These are phyloP conservation scores for Aquatica leii DNA, from an alignment of 2,888 invertebrate genomes.

Conservation along the genomic window DNA sequence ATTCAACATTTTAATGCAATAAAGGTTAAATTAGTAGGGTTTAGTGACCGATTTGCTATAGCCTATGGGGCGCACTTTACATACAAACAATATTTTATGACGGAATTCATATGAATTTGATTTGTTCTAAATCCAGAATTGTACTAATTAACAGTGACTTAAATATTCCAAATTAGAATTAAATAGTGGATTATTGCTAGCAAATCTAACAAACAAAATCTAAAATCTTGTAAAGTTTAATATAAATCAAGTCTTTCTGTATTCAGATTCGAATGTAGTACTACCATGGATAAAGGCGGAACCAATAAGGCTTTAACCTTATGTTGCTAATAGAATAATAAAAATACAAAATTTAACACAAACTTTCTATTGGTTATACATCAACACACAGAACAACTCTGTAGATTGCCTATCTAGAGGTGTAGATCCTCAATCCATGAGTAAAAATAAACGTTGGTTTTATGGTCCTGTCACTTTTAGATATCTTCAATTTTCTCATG, in stretches of 20 bases:
- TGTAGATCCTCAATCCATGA: too few relatives aligned
- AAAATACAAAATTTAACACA: too few relatives aligned
- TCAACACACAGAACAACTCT: constrained; percentile 7
- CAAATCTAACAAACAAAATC: background rate
- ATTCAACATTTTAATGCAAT: background rate
- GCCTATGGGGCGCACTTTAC: constrained; percentile 12
- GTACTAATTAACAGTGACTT: too few relatives aligned
- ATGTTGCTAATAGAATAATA: constrained; percentile 5
- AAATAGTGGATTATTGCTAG: constrained; percentile 9
- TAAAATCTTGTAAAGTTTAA: too few relatives aligned
- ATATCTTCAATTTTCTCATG: too few relatives aligned
- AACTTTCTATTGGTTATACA: too few relatives aligned
- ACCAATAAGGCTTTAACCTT: background rate
- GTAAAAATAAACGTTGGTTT: too few relatives aligned
- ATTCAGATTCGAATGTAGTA: too few relatives aligned
- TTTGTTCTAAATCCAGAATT: constrained; percentile 6
- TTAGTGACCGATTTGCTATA: background rate
- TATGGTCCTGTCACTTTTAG: too few relatives aligned
- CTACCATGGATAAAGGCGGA: too few relatives aligned
- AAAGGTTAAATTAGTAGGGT: too few relatives aligned
- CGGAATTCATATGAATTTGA: background rate
- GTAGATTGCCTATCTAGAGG: constrained; percentile 7
- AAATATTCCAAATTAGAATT: constrained; percentile 6
- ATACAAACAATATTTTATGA: background rate
- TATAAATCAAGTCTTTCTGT: too few relatives aligned